Evolutionary conservation across 2,113 vertebrate species (phyloP).

Genomic region (Galbula dea): DNA sequence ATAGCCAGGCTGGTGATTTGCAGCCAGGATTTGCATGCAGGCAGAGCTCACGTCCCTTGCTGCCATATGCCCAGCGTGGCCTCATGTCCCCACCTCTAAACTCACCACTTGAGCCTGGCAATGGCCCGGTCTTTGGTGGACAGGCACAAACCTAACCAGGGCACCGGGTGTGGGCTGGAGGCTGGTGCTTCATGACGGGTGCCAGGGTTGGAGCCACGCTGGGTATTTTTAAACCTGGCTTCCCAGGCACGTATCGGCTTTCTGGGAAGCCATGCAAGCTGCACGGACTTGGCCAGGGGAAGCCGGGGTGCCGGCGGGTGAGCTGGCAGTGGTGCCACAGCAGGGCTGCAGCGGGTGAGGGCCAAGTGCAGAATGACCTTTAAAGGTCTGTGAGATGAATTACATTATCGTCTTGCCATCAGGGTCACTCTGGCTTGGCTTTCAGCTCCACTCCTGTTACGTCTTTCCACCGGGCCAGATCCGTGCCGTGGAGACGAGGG

Average conservation of each 20-base stretch:
- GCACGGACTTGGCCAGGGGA: constrained; percentile 15
- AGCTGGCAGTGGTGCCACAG: not conserved
- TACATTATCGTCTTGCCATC: constrained; percentile 39
- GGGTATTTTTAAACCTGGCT: constrained; percentile 40
- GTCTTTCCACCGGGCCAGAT: accelerated
- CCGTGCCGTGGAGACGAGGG: accelerated
- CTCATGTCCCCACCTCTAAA: not conserved
- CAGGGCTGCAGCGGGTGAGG: not conserved
- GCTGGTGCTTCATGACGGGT: not conserved
- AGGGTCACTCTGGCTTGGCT: constrained; percentile 22
- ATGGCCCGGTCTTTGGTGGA: accelerated
- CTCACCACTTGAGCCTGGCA: not conserved
- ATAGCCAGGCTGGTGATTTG: not conserved
- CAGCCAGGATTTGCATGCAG: not conserved
- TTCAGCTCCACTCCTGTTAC: not conserved
- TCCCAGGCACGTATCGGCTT: not conserved
- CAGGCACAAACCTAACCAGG: not conserved
- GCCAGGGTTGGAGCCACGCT: not conserved
- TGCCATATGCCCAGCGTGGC: not conserved
- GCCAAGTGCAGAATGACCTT: constrained; percentile 28
- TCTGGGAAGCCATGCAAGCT: not conserved
- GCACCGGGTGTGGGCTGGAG: not conserved
- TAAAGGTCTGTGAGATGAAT: constrained; percentile 63
- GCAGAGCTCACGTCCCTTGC: accelerated
- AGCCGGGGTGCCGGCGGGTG: not conserved